Evolutionary conservation across 2,113 vertebrate genomes (phyloP), one percentile per base, ranked within the genome.

Genomic region (Ceyx margarethae): DNA sequence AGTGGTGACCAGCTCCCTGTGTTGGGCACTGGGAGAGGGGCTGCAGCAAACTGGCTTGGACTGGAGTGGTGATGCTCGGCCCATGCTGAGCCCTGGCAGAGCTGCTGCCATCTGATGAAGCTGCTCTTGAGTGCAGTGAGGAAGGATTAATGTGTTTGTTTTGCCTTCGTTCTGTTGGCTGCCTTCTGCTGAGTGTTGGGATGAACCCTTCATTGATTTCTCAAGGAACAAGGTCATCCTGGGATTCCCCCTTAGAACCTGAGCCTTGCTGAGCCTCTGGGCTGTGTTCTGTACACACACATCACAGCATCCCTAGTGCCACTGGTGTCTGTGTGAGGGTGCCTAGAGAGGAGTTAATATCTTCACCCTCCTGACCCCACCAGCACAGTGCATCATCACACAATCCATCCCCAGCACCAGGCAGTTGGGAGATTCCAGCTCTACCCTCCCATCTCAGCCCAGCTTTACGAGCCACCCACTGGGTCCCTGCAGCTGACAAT

Each of bases 311-410:
- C 56, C 48, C 42, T 31, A 23, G 10, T 8, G 11, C 11, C 10
- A 1, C 3, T 3, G 51, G 25, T 20, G 10, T 6, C 46, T 1
- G 0, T 6, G 22, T 26, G 46, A 6, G 2, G 0, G 6, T 58
- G 43, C 43, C n/a, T 22, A 46, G 33, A 9, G n/a, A 58, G 40
- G 29, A n/a, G 8, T 56, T 40, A 1, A 1, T 40, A 12, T 35
- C 28, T n/a, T 31, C 22, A 16, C 21, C 28, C 19, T 45, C n/a
- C 3, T 58, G 33, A n/a, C 31, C 6, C 3, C 9, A 11, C 37
- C 48, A n/a, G 0, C 3, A 2, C 6, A 2, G 31, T 15, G 50
- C 15, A 11, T 48, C 10, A 51, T 29, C 60, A 43, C 17, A 42
- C 13, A 7, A 18, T 14, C 5, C 29, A 25, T 35, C 21, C 2